Percentiles rank a stretch among this genome's conserved stretches.
These are phyloP conservation scores for Hemibagrus guttatus DNA, from an alignment of 2,797 vertebrate species.

Conservation along the genomic window DNA sequence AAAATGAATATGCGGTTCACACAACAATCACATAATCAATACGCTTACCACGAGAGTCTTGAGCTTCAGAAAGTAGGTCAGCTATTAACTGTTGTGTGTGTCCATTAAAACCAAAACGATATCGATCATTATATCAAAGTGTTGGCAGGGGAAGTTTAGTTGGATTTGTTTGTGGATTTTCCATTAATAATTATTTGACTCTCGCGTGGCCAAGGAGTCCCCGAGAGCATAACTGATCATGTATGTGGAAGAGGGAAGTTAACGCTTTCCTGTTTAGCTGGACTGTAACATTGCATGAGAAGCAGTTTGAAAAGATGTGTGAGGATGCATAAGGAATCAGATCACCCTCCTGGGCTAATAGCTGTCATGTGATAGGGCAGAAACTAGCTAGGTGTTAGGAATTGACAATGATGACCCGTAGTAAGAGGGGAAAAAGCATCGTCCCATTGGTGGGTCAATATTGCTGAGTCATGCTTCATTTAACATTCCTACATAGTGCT, in stretches of 20 bases:
- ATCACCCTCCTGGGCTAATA: neutral
- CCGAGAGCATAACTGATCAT: neutral
- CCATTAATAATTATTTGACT: neutral
- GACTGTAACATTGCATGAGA: too few species aligned
- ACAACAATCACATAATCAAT: slow-evolving; percentile 1
- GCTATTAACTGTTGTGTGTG: neutral
- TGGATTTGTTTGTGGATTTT: neutral
- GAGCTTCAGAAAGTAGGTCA: neutral
- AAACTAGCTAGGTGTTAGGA: neutral
- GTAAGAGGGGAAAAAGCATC: neutral
- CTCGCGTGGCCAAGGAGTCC: too few species aligned
- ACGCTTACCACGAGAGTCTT: neutral
- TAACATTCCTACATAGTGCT: neutral
- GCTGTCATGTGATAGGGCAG: neutral
- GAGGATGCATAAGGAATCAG: too few species aligned
- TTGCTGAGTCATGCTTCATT: slow-evolving; percentile 1
- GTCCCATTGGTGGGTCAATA: neutral
- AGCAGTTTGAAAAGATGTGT: neutral
- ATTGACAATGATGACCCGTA: neutral
- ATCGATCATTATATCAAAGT: neutral
- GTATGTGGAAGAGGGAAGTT: neutral
- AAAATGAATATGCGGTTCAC: neutral
- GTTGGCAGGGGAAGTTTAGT: neutral
- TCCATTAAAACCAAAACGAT: neutral
- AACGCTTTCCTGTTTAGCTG: neutral